Evolutionary conservation across 2,797 vertebrate genomes (phyloP).

Genomic region (Merluccius polli): DNA sequence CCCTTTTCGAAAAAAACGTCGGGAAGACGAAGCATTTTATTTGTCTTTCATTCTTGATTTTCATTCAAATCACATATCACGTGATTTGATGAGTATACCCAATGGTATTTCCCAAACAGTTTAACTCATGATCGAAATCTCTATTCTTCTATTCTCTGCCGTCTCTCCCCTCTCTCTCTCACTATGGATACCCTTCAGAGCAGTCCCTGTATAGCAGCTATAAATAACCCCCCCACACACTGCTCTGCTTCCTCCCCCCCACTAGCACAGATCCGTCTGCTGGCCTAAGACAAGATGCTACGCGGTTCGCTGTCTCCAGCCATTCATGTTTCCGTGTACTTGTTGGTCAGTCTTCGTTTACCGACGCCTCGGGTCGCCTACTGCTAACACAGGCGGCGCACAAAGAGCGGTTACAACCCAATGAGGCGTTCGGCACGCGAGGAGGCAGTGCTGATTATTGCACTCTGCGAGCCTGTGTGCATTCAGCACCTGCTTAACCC

Average conservation of each 20-base stretch:
- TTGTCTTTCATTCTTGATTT: background rate
- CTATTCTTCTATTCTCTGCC: slow-evolving; percentile 31
- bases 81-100: background rate
- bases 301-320: slow-evolving; percentile 38
- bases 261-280: slow-evolving; percentile 45
- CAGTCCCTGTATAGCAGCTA: slow-evolving; percentile 74
- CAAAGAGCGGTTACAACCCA: background rate
- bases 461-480: background rate
- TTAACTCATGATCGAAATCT: background rate
- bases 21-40: background rate
- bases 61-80: background rate
- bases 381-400: background rate
- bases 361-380: background rate
- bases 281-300: slow-evolving; percentile 32
- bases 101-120: background rate
- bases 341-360: background rate
- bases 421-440: background rate
- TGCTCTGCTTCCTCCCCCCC: slow-evolving; percentile 44
- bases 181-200: slow-evolving; percentile 73
- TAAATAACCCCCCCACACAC: slow-evolving; percentile 71
- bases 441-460: background rate
- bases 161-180: slow-evolving; percentile 55
- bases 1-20: background rate
- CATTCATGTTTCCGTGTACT: slow-evolving; percentile 1
- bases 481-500: background rate